Evolutionary conservation across 2,113 vertebrate genomes (phyloP), one percentile per base, ranked within the genome.

Genomic region (Agelaius tricolor): DNA sequence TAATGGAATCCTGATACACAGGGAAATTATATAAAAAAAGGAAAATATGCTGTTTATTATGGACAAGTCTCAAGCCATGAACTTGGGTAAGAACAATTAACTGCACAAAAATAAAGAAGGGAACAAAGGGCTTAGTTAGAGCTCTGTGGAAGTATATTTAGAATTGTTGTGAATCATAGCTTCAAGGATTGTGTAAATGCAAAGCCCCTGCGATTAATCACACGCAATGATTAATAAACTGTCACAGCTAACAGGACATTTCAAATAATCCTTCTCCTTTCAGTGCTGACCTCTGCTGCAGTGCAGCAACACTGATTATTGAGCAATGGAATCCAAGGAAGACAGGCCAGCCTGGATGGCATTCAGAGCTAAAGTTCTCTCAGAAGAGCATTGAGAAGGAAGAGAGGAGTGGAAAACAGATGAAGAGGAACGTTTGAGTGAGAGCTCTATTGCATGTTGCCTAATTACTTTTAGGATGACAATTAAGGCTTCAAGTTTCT

Each of bases 91-190:
- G 44, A 84, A 47, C 33, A 79, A 91, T 71, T 83, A 62, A 58
- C 15, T 39, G 13, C 33, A 63, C 10, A 63, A 86, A 86, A 31
- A 81, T 1, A 74, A 11, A 19, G 46, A 80, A 76, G 14, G 13
- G 21, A 78, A 57, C 17, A 89, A 93, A 81, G 15, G 33, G 24
- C 35, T 93, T 63, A 66, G 49, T 84, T 76, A 46, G 43, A 81
- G 31, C 33, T 87, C 35, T 52, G 33, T 24, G 52, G 73, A 35
- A 68, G 27, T 65, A 81, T 74, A 87, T 84, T 92, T 92, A 87
- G 73, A 89, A 84, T 57, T 88, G 39, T 19, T 79, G 30, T 95
- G 87, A 95, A 84, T 94, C 83, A 89, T n/a, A 87, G 39, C 28
- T 84, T 78, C 83, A 89, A 89, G 12, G 22, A 65, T 87, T 84